These are phyloP conservation scores for Phyllopteryx taeniolatus DNA, from an alignment of 2,113 vertebrate species.

Conservation along the genomic window DNA sequence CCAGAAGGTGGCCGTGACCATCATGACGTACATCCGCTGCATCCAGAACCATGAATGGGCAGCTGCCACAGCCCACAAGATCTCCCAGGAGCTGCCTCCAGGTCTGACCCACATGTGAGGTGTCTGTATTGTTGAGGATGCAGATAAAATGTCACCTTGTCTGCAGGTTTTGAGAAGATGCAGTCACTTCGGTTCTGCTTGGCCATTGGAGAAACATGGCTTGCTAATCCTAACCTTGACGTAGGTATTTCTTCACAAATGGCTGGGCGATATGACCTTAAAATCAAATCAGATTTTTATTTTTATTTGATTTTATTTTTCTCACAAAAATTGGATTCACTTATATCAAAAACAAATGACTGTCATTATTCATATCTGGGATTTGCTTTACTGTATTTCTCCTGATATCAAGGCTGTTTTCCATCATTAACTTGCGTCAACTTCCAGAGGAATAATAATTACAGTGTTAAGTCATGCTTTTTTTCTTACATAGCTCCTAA, in stretches of 20 bases:
- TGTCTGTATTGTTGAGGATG: neutral
- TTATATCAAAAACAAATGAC: too few species aligned
- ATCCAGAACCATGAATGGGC: conserved; percentile 90
- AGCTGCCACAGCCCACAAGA: conserved; percentile 84
- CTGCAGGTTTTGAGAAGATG: conserved; percentile 83
- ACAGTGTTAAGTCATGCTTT: too few species aligned
- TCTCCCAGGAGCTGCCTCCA: conserved; percentile 88
- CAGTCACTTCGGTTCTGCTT: conserved; percentile 86
- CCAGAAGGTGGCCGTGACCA: conserved; percentile 71
- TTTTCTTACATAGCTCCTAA: too few species aligned
- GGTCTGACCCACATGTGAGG: conserved; percentile 63
- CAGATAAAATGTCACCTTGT: neutral
- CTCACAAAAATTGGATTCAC: too few species aligned
- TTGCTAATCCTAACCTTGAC: conserved; percentile 76
- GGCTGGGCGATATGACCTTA: neutral
- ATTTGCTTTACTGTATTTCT: too few species aligned
- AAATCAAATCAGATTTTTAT: neutral
- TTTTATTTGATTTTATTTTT: neutral
- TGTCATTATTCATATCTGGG: too few species aligned
- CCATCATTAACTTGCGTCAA: too few species aligned
- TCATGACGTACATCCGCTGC: conserved; percentile 83
- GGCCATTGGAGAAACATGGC: conserved; percentile 81
- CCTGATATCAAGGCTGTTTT: too few species aligned
- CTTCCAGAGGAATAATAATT: too few species aligned
- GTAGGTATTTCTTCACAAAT: conserved; percentile 57